Base-by-base conservation (phyloP, 2,888 invertebrate genomes). In the Ischnura elegans region DNA sequence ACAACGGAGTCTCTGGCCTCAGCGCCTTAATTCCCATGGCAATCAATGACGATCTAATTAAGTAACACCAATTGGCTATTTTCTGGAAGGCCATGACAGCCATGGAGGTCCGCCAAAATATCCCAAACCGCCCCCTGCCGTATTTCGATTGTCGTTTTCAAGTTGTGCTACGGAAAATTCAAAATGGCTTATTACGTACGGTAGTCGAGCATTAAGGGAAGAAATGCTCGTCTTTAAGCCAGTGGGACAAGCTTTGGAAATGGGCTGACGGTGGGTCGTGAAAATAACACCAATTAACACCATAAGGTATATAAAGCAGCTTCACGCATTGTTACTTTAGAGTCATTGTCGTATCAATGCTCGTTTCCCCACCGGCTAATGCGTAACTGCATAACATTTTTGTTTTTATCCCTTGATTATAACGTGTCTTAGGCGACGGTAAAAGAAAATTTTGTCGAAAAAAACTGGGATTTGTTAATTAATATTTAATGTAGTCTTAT, bases 131-230 rank as follows among this genome's bases (percentile, higher is more conserved):
- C 42, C 55, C 8, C 55, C 87, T 25, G 42, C 36, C 21, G 19
- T 55, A 51, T 61, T 90, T 90, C 90, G 90, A 90, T 16, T 43
- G 19, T 90, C 90, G 36, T 61, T 86, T 90, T 90, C 90, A 66
- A 90, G 25, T 43, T 90, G n/a, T 90, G 61, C 43, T 90, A 42
- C 61, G n/a, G 55, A 61, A n/a, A 90, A 61, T 90, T 90, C 90
- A 90, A 90, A 90, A 90, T 90, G 90, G 90, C 90, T 66, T 90
- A 25, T 61, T n/a, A n/a, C 90, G 5, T 61, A 43, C 90, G 90
- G 66, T 90, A 61, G 90, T 43, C 43, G 76, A 8, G 43, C 61
- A 51, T 51, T 43, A 55, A 61, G 43, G 42, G 21, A 61, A 21
- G 90, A 43, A 66, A 90, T 45, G 43, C 42, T 45, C 13, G 42